A percentile compares a stretch with the other conserved stretches of the same genome.
Conservation (phyloP, 1,140 invertebrate species). For the Phortica variegata region DNA sequence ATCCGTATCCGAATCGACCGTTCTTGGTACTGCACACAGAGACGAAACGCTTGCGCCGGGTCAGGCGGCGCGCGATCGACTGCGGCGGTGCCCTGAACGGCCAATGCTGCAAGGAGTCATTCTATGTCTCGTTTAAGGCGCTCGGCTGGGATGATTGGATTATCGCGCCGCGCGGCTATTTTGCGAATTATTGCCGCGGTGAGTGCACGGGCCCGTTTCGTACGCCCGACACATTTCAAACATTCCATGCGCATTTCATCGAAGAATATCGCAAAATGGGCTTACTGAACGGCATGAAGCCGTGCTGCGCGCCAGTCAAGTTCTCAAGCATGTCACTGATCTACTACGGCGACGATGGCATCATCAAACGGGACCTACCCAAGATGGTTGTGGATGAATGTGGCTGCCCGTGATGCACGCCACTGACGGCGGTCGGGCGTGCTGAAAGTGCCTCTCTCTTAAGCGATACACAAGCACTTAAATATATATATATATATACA, state of each 20-base stretch:
- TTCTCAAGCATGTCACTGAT: slow-evolving; percentile 91
- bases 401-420: slow-evolving; percentile 82
- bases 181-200: slow-evolving; percentile 92
- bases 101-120: slow-evolving; percentile 87
- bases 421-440: slow-evolving; percentile 93
- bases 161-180: slow-evolving; percentile 85
- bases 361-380: slow-evolving; percentile 90
- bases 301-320: slow-evolving; percentile 92
- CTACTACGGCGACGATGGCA: slow-evolving; percentile 89
- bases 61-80: slow-evolving; percentile 77
- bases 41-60: slow-evolving; percentile 63
- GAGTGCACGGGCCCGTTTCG: slow-evolving; percentile 75
- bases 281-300: slow-evolving; percentile 72
- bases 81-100: slow-evolving; percentile 73
- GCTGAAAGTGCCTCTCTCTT: slow-evolving; percentile 37
- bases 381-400: slow-evolving; percentile 97
- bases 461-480: neutral
- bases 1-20: slow-evolving; percentile 68
- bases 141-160: slow-evolving; percentile 96
- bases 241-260: slow-evolving; percentile 86
- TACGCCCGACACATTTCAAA: slow-evolving; percentile 80
- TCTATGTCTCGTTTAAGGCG: slow-evolving; percentile 87
- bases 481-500: too few relatives aligned
- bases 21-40: slow-evolving; percentile 83
- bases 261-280: slow-evolving; percentile 82